Evolutionary conservation across 2,113 vertebrate genomes (phyloP), one percentile per base, ranked within the genome.

Genomic region (Rhabdornis inornatus): DNA sequence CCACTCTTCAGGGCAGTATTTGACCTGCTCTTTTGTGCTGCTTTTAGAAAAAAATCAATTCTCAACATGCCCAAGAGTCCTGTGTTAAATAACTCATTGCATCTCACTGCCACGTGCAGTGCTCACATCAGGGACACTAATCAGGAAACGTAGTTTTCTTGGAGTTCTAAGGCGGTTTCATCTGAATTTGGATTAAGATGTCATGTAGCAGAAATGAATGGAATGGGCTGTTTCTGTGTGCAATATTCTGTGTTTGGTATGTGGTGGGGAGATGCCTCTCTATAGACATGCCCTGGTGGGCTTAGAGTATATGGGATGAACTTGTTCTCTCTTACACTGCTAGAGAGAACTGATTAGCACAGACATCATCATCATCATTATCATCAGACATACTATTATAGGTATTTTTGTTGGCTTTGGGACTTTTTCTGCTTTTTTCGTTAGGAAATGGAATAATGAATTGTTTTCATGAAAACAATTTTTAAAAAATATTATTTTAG

Each of bases 41-140:
- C 25, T 90, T 77, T 93, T 64, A 77, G 84, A 35, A 83, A 83
- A 78, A 93, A 86, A 93, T 71, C 10, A 35, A 44, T 87, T 90
- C 47, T 87, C 15, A 30, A 27, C 7, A 17, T 0, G 1, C 44
- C 65, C 18, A 59, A 75, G n/a, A 2, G 0, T 78, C 60, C 45
- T 3, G 3, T 75, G 22, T 66, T 86, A 74, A 90, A 49, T 66
- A 94, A 74, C 75, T 50, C 52, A 6, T 19, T 55, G 47, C 16
- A 49, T n/a, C 30, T 59, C 35, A 33, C 11, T 0, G 3, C 55
- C 83, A 66, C 0, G 1, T 83, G 45, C 55, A 65, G 17, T 9
- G 35, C 19, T 83, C 25, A 27, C 35, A 27, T 61, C 20, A n/a
- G 42, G 39, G 14, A 65, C 15, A 10, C 18, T 59, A 18, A 4